These are phyloP conservation scores for Synanthedon andrenaeformis DNA, from an alignment of 2,888 invertebrate genomes.

Conservation along the genomic window DNA sequence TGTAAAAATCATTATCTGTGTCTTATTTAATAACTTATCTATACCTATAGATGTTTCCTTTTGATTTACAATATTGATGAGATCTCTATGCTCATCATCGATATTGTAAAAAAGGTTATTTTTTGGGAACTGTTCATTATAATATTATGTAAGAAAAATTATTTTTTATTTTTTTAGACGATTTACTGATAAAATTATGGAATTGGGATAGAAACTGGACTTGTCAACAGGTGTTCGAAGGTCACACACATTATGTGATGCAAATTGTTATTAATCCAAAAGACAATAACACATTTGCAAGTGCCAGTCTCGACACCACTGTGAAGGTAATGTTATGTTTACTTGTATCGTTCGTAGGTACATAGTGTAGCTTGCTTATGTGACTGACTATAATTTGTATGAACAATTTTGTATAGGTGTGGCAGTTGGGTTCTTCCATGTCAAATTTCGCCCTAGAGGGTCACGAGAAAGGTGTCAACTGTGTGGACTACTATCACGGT, in stretches of 20 bases:
- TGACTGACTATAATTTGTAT: background rate
- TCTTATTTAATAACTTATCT: too few relatives aligned
- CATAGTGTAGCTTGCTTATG: too few relatives aligned
- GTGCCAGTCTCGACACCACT: slow-evolving; percentile 97
- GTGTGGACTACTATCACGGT: slow-evolving; percentile 98
- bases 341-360: slow-evolving; percentile 35
- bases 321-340: slow-evolving; percentile 86
- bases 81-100: too few relatives aligned
- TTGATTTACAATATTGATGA: too few relatives aligned
- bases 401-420: slow-evolving; percentile 71
- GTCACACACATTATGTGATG: slow-evolving; percentile 99
- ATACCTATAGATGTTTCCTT: too few relatives aligned
- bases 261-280: slow-evolving; percentile 99
- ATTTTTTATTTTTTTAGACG: slow-evolving; percentile 74
- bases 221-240: slow-evolving; percentile 98
- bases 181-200: slow-evolving; percentile 98
- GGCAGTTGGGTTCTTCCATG: slow-evolving; percentile 97
- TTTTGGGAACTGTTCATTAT: too few relatives aligned
- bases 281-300: slow-evolving; percentile 99
- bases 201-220: slow-evolving; percentile 99
- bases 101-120: too few relatives aligned
- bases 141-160: too few relatives aligned
- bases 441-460: slow-evolving; percentile 98
- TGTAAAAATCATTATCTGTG: too few relatives aligned
- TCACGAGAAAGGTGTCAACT: slow-evolving; percentile 99